Base-by-base conservation (phyloP, 2,797 vertebrate genomes). In the Gambelia wislizenii region DNA sequence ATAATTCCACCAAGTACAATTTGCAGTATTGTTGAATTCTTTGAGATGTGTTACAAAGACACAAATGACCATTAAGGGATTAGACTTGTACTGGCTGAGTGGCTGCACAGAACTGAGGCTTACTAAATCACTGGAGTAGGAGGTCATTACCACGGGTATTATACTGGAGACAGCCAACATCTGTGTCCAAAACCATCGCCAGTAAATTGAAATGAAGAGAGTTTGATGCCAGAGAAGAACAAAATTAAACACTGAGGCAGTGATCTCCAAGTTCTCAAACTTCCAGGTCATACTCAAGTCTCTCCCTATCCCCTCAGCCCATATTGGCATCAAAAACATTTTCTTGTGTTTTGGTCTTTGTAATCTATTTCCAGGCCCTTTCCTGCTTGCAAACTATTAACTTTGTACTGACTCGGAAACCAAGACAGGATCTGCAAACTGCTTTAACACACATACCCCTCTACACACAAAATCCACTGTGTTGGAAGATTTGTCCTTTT, bases 61-160 rank as follows among this genome's bases (percentile, higher is more conserved):
- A 95, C 92, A 95, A 96, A 96, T 94, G 94, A 93, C 97, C 97
- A 97, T 97, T 98, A 97, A 97, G 93, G 97, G 97, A 97, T 98
- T 98, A 97, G 88, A 86, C 89, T 80, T 87, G 93, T 94, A 91
- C 94, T 95, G 96, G 94, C 78, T 88, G 94, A 95, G 94, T 89
- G 77, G 92, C 92, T 94, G 94, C 89, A 20, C 44, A 84, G 92
- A 91, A 86, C 79, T 90, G 94, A 93, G 93, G 89, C 93, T 95
- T 92, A 95, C 91, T 97, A 97, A 97, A 97, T 97, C 97, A 97
- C n/a, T 84, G 90, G 82, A 94, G 92, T 78, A 84, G 91, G 69
- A 42, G 94, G 95, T 96, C 95, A 95, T 97, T 95, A 96, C 96
- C 95, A 95, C 92, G 92, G 92, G n/a, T n/a, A n/a, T n/a, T 95